Evolutionary conservation across 1,140 invertebrate genomes (phyloP).

Genomic region (Dendrolimus kikuchii): DNA sequence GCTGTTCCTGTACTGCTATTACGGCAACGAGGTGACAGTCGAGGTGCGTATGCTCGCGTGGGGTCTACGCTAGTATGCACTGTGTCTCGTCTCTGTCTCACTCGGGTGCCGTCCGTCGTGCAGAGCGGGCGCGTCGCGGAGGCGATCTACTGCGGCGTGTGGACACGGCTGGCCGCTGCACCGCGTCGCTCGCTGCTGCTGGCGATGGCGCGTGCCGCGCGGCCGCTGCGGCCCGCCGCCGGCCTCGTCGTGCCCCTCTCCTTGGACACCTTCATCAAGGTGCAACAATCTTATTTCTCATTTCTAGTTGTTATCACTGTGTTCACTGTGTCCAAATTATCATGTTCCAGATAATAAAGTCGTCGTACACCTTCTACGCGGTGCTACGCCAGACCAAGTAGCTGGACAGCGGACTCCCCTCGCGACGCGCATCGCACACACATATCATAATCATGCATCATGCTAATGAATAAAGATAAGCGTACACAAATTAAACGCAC

Average conservation of each 20-base stretch:
- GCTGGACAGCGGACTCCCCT: too few species aligned
- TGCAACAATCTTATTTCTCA: conserved; percentile 1
- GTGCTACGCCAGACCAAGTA: conserved; percentile 53
- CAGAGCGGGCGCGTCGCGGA: conserved; percentile 35
- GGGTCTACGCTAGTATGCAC: neutral
- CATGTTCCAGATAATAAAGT: conserved; percentile 48
- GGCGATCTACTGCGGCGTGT: conserved; percentile 39
- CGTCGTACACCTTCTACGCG: conserved; percentile 57
- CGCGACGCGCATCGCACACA: too few species aligned
- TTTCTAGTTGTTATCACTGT: too few species aligned
- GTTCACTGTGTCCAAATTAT: too few species aligned
- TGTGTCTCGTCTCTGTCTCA: too few species aligned
- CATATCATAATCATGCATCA: too few species aligned
- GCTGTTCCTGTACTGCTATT: conserved; percentile 59
- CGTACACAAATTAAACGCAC: too few species aligned
- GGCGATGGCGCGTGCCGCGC: conserved; percentile 42
- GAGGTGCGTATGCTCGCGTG: conserved; percentile 25
- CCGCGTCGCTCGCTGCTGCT: conserved; percentile 38
- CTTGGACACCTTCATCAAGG: conserved; percentile 54
- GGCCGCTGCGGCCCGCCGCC: conserved; percentile 49
- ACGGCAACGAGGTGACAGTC: conserved; percentile 50
- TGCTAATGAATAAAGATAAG: too few species aligned
- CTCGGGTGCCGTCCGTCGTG: neutral
- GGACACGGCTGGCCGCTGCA: conserved; percentile 18
- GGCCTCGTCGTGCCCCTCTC: conserved; percentile 54